These are phyloP conservation scores for Horisme vitalbata DNA, from an alignment of 2,888 invertebrate genomes.

Conservation along the genomic window DNA sequence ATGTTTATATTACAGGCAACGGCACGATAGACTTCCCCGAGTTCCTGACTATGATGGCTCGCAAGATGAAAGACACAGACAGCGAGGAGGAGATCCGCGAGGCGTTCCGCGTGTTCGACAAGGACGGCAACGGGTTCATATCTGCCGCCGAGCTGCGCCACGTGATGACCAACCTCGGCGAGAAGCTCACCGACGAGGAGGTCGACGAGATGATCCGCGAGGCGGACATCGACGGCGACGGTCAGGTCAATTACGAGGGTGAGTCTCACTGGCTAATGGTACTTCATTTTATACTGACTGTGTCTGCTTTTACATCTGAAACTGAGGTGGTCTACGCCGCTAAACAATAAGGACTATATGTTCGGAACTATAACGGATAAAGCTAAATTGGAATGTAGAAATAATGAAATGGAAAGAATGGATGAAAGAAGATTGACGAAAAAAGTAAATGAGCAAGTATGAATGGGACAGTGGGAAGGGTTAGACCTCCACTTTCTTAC, in stretches of 20 bases:
- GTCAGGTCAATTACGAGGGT: conserved; percentile 99
- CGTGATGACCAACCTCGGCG: conserved; percentile 99
- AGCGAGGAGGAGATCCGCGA: conserved; percentile 99
- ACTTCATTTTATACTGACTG: not conserved
- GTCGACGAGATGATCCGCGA: conserved; percentile 99
- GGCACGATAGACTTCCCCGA: conserved; percentile 99
- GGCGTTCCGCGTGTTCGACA: conserved; percentile 99
- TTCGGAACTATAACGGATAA: too few species aligned
- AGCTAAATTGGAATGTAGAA: too few species aligned
- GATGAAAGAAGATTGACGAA: too few species aligned
- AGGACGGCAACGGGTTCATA: conserved; percentile 99
- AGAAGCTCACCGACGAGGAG: conserved; percentile 99
- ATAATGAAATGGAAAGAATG: too few species aligned
- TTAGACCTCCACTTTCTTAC: too few species aligned
- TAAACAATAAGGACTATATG: too few species aligned
- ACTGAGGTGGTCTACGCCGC: too few species aligned
- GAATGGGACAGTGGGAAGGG: too few species aligned
- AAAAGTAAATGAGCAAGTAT: too few species aligned
- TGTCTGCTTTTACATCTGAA: not conserved
- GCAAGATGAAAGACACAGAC: conserved; percentile 99
- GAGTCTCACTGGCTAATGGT: conserved; percentile 43
- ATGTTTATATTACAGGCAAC: conserved; percentile 87
- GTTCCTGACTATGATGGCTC: conserved; percentile 99
- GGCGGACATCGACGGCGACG: conserved; percentile 99
- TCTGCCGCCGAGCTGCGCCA: conserved; percentile 99